These are phyloP conservation scores for Esperia sulphurella DNA, from an alignment of 2,888 invertebrate species.

Conservation along the genomic window DNA sequence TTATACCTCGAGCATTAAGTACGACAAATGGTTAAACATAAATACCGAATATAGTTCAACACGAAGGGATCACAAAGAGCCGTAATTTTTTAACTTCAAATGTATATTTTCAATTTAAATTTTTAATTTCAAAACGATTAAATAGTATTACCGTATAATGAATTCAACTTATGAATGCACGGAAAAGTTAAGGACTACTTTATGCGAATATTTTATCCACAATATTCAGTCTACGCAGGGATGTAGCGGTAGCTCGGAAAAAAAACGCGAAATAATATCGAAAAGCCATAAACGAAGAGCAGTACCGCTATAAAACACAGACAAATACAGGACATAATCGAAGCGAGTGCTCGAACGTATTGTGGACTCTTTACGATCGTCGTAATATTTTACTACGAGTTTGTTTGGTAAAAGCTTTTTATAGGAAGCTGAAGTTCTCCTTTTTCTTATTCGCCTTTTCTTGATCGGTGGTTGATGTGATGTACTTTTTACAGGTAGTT, in stretches of 20 bases:
- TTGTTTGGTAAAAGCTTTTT: slow-evolving; percentile 60
- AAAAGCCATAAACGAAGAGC: slow-evolving; percentile 63
- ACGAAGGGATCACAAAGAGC: too few relatives aligned
- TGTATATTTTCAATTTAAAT: too few relatives aligned
- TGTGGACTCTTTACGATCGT: slow-evolving; percentile 67
- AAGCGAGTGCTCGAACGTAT: slow-evolving; percentile 65
- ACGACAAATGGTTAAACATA: too few relatives aligned
- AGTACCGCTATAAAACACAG: slow-evolving; percentile 71
- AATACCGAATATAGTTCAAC: too few relatives aligned
- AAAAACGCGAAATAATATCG: slow-evolving; percentile 75
- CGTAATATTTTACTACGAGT: slow-evolving; percentile 72
- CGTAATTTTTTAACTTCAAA: too few relatives aligned
- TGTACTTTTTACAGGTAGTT: not conserved
- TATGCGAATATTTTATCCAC: slow-evolving; percentile 31
- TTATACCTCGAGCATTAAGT: too few relatives aligned
- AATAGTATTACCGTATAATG: too few relatives aligned
- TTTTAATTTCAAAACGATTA: too few relatives aligned
- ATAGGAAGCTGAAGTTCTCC: slow-evolving; percentile 18
- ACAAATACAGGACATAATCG: slow-evolving; percentile 73
- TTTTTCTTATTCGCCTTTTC: slow-evolving; percentile 19
- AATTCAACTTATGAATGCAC: too few relatives aligned
- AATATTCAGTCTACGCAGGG: slow-evolving; percentile 22
- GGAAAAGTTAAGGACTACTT: too few relatives aligned
- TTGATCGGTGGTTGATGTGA: slow-evolving; percentile 3
- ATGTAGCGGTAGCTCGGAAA: slow-evolving; percentile 48